A percentile compares a stretch with the other conserved stretches of the same genome.
These are phyloP conservation scores for Sebastes alutus DNA, from an alignment of 2,797 vertebrate species.

Conservation along the genomic window DNA sequence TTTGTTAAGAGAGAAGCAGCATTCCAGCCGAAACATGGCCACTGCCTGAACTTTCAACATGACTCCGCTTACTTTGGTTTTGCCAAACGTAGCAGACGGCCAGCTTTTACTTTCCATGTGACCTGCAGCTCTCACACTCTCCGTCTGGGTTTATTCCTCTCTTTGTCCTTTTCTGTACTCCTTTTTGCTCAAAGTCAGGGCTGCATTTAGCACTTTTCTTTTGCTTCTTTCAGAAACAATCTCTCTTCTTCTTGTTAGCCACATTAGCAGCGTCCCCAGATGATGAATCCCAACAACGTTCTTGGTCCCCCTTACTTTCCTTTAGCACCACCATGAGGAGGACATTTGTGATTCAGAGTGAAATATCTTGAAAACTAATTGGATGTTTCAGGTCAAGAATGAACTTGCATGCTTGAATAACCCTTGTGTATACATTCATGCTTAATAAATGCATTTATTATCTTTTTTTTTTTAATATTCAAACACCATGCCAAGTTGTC, in stretches of 20 bases:
- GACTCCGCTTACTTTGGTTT: conserved; percentile 21
- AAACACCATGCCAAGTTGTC: neutral
- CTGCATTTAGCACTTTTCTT: neutral
- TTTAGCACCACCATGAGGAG: neutral
- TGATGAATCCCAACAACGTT: neutral
- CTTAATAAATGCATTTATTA: neutral
- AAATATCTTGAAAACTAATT: neutral
- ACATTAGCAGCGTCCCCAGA: neutral
- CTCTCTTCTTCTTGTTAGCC: neutral
- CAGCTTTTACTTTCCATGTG: conserved; percentile 21
- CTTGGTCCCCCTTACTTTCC: neutral
- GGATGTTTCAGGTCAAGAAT: neutral
- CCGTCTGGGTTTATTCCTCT: conserved; percentile 1
- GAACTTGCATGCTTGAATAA: neutral
- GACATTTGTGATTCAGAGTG: neutral
- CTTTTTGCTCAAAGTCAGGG: neutral
- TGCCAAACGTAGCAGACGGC: conserved; percentile 4
- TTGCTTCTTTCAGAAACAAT: neutral
- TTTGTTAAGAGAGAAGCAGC: conserved; percentile 4
- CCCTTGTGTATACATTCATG: neutral
- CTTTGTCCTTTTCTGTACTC: neutral
- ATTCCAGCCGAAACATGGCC: conserved; percentile 39
- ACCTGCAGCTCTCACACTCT: neutral
- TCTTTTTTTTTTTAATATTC: neutral
- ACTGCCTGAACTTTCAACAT: conserved; percentile 40